Evolutionary conservation across 2,888 invertebrate genomes (phyloP), one percentile per base, ranked within the genome.

Genomic region (Amphipyra berbera): DNA sequence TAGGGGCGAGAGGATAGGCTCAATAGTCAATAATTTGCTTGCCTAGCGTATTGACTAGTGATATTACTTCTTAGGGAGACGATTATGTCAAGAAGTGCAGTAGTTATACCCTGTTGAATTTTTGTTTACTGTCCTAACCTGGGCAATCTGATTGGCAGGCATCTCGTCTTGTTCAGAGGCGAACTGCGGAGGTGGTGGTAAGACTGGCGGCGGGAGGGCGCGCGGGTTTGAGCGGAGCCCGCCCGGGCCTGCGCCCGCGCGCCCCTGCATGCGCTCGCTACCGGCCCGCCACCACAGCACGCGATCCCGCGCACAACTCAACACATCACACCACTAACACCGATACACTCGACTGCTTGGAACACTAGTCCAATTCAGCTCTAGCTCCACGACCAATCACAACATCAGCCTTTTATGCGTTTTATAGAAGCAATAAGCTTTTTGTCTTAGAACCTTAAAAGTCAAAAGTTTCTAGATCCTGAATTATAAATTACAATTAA

Each of bases 121-220:
- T 6, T 30, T 30, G 2, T 30, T 2, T 30, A 7, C 27, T 30
- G 9, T 62, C 49, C 61, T 52, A 81, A 95, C 95, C 95, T 94
- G 95, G 69, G 95, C 95, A 70, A 95, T 95, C 84, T 95, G 94
- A 82, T 93, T 95, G 83, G 92, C 88, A 60, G 94, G 93, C 95
- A 95, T 95, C 78, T 94, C 95, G 89, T 91, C 91, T 72, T 90
- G 89, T 33, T 93, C 91, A 15, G 91, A 86, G 70, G 94, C 92
- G 79, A 93, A 93, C 88, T 93, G 93, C 70, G 93, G 94, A 78
- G 94, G 94, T 78, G 93, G 94, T 73, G 93, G 93, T 83, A 93
- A 83, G 69, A 93, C 93, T 61, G 93, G 93, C 76, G 93, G 94
- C 80, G 85, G 89, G 82, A 91, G 93, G 92, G 93, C 94, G 93